Base-by-base conservation (phyloP, 2,888 invertebrate genomes). In the Dynastes maya region DNA sequence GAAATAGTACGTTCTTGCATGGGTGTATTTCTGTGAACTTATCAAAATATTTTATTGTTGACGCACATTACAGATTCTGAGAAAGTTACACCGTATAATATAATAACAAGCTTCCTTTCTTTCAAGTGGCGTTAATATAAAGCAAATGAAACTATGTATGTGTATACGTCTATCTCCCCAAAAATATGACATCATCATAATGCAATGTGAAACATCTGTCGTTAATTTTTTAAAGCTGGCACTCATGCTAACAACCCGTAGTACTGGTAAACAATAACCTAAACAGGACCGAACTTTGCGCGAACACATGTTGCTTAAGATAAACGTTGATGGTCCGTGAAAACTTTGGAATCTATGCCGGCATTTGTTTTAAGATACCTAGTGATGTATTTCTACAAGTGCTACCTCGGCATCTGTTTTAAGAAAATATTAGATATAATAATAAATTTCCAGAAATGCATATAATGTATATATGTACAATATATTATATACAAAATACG, bases 171-270 rank as follows among this genome's bases (percentile, higher is more conserved):
- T 51, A 51, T 74, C 72, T 40, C 45, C 22, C 29, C 9, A 74
- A 61, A 37, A 22, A 45, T 16, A 74, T 74, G 72, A 74, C 61
- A 74, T 74, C 72, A 74, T 61, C 72, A 45, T 9, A 27, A 74
- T 22, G 61, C 63, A 74, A 61, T 74, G 72, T 74, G 63, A 63
- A 74, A 63, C 72, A 74, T 74, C 63, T 74, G 72, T 74, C 72
- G 27, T 72, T 74, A 74, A 55, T 74, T 72, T 72, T 61, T 61
- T 74, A 29, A 51, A 40, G 51, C 27, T 32, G n/a, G 9, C 29
- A 32, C 29, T 51, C 68, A 68, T 51, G 53, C 32, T 27, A 51
- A 51, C 51, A 58, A 27, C 55, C 55, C 49, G 68, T 51, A n/a
- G 27, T 13, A 29, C 68, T 51, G 49, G 27, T 45, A 16, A 67